Evolutionary conservation across 2,113 vertebrate species (phyloP), one percentile per base, ranked within the genome.

Genomic region (Pardalotus punctatus): DNA sequence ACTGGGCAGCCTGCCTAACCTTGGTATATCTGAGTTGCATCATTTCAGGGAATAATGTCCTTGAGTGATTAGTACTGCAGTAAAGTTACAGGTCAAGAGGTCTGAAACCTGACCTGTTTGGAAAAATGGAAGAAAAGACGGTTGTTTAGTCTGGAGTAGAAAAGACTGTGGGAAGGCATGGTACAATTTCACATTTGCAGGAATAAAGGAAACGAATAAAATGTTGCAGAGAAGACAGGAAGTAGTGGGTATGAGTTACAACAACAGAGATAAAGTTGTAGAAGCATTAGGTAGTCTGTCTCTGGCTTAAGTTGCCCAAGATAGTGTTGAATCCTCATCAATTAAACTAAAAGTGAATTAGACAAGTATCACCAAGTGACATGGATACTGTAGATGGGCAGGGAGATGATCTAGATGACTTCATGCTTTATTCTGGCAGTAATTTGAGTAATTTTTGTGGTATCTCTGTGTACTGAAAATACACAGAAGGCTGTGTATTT

Each of bases 71-170:
- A 88, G 42, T 66, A 53, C 24, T 40, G 35, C 56, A 90, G 6
- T 62, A 47, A 65, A 83, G 64, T 64, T 86, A 51, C n/a, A 54
- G 43, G 70, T 90, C 81, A 88, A 88, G 90, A 77, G 23, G 74
- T 93, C 71, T 91, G 88, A 92, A 96, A 90, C n/a, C 43, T 19
- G 70, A 82, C 61, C 57, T 85, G 58, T 47, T 88, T 64, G 65
- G 40, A 81, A 87, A 85, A 50, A 85, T 42, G 17, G 40, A 69
- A 76, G 61, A 35, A 91, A 60, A 82, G 5, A 21, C 36, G 5
- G 10, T 82, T 84, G 31, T 93, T 93, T 85, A 82, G 40, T 88
- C 82, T 96, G 62, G 42, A 53, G 20, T 9, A 74, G 33, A 20
- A 53, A 60, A 56, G 43, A 14, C 31, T 76, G 25, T 36, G 69